These are phyloP conservation scores for Polypedilum vanderplanki DNA, from an alignment of 1,140 invertebrate species.

Conservation along the genomic window DNA sequence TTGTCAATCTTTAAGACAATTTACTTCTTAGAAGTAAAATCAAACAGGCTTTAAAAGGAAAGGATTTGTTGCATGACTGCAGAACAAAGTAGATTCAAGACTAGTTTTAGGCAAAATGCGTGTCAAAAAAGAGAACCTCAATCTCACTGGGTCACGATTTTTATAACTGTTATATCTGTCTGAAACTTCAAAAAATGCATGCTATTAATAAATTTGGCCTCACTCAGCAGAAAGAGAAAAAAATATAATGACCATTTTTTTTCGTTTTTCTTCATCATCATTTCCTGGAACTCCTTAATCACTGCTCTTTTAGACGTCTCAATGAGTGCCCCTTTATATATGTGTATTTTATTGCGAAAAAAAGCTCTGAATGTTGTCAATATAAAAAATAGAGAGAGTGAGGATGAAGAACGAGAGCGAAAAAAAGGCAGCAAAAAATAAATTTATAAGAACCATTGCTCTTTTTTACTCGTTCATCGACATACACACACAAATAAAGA, in stretches of 20 bases:
- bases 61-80: neutral
- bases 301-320: neutral
- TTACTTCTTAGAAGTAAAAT: no score
- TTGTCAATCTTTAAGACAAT: no score
- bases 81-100: neutral
- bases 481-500: neutral
- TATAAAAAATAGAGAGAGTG: neutral
- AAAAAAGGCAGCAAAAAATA: neutral
- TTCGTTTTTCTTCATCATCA: neutral
- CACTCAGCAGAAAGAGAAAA: neutral
- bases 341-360: no score
- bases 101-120: no score
- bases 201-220: neutral
- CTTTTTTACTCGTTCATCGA: constrained; percentile 18
- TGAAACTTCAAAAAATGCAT: neutral
- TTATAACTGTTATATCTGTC: neutral
- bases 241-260: neutral
- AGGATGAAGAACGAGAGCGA: neutral
- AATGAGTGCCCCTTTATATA: no score
- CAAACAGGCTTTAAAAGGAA: no score
- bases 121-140: neutral
- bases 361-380: neutral
- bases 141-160: neutral
- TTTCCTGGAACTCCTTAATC: constrained; percentile 1
- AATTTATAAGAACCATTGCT: neutral